These are phyloP conservation scores for Clitarchus hookeri DNA, from an alignment of 2,888 invertebrate genomes.

Conservation along the genomic window DNA sequence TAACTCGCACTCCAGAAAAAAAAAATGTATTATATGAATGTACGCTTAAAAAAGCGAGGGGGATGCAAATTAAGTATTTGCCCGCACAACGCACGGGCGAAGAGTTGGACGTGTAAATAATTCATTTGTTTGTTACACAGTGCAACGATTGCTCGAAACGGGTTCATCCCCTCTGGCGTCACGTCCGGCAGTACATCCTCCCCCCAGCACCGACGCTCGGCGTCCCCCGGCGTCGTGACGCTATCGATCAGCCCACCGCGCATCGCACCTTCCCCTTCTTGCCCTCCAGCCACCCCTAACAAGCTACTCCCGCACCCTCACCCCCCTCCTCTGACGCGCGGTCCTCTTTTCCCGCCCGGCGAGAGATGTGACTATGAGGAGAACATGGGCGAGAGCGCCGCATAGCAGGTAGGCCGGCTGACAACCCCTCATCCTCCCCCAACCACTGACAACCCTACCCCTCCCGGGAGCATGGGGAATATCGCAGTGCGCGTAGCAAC, in stretches of 20 bases:
- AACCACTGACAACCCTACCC: not conserved
- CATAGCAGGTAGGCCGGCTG: not conserved
- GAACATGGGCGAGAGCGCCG: not conserved
- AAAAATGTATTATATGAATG: no score
- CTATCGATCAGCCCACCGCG: not conserved
- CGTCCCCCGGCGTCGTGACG: conserved; percentile 4
- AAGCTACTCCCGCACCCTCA: no score
- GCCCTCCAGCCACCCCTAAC: not conserved
- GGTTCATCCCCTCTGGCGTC: no score
- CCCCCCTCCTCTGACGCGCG: no score
- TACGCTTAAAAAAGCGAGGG: no score
- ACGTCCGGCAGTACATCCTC: no score
- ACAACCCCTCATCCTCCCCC: not conserved
- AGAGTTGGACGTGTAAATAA: no score
- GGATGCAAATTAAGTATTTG: no score
- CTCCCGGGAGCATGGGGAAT: not conserved
- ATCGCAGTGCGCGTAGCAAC: not conserved
- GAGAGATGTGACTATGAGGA: not conserved
- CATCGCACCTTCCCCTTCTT: not conserved
- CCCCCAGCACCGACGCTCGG: not conserved
- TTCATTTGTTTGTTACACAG: no score
- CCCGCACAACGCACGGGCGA: no score
- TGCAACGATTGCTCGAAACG: no score
- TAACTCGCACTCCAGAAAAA: no score
- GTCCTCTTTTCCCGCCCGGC: not conserved